Evolutionary conservation across 1,140 invertebrate species (phyloP).

Genomic region (Pantala flavescens): DNA sequence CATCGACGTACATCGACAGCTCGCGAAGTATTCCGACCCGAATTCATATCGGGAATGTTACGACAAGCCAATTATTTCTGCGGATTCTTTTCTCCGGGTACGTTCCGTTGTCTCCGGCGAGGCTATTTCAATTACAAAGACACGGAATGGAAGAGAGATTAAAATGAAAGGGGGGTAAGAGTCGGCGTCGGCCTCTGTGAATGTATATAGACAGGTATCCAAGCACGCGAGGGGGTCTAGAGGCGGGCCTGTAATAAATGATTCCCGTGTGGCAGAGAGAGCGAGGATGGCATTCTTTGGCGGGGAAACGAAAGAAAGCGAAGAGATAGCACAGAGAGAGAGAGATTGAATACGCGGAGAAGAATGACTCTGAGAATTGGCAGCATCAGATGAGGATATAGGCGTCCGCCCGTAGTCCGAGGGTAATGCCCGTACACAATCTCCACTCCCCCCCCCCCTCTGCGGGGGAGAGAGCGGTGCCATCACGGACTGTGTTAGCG

Average conservation of each 20-base stretch:
- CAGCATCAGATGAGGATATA: background rate
- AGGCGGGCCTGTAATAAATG: background rate
- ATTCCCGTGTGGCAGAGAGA: background rate
- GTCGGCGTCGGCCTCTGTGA: background rate
- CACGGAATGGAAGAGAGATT: background rate
- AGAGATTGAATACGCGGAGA: background rate
- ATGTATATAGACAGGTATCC: background rate
- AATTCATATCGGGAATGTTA: too few species aligned
- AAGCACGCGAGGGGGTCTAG: background rate
- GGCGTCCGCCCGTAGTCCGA: background rate
- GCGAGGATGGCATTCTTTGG: background rate
- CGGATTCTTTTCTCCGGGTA: background rate
- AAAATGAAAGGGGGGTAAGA: background rate
- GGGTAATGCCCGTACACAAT: background rate
- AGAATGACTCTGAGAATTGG: background rate
- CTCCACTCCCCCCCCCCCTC: background rate
- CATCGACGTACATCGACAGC: too few species aligned
- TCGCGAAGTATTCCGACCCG: too few species aligned
- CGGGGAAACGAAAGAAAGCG: background rate
- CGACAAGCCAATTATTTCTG: constrained; percentile 2
- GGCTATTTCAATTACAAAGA: too few species aligned
- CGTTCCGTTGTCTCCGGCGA: background rate
- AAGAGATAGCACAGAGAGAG: background rate
- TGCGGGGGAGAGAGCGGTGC: background rate
- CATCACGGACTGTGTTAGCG: too few species aligned